Evolutionary conservation across 2,797 vertebrate species (phyloP), one percentile per base, ranked within the genome.

Genomic region (Myioborus melanocephalus): DNA sequence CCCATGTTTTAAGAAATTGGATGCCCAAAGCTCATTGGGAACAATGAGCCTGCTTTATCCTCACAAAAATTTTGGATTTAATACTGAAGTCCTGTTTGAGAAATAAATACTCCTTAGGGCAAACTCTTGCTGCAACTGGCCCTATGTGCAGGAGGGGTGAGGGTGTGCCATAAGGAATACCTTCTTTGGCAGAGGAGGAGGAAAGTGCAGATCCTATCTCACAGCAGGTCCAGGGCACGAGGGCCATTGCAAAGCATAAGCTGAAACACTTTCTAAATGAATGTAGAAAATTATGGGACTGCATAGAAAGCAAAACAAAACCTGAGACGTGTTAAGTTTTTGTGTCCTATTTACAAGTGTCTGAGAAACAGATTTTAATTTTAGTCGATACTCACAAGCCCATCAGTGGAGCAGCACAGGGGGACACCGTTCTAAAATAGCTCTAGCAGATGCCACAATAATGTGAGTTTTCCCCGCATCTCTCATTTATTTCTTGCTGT

Each of bases 391-490:
- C 82, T 83, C 71, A 27, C 50, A 90, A 94, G 84, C 94, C 89
- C 3, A 5, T 91, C 72, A 75, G 89, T 89, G 68, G 66, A 89
- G 76, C 92, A 91, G 94, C 91, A 92, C 92, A 94, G 94, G 94
- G 93, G 92, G 91, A 96, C 92, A 93, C 91, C 18, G 0, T 63
- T 91, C 73, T 70, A 95, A 96, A 96, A 96, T 86, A 95, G 92
- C 94, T 92, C 72, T 49, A 94, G 44, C 94, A 95, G 91, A 96
- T 96, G 94, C 91, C 82, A 88, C 90, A 81, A 68, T 95, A 93
- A 90, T 90, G 53, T 0, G 4, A 81, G 41, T 82, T 93, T 93
- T 83, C 63, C 66, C 65, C 5, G 14, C 52, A 55, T 93, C 59
- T 93, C 84, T 95, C 91, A 44, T 90, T 95, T 95, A 78, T 89